phyloP scores from a whole-genome alignment of 2,797 vertebrate genomes.

The Hafferia zeledoni region DNA sequence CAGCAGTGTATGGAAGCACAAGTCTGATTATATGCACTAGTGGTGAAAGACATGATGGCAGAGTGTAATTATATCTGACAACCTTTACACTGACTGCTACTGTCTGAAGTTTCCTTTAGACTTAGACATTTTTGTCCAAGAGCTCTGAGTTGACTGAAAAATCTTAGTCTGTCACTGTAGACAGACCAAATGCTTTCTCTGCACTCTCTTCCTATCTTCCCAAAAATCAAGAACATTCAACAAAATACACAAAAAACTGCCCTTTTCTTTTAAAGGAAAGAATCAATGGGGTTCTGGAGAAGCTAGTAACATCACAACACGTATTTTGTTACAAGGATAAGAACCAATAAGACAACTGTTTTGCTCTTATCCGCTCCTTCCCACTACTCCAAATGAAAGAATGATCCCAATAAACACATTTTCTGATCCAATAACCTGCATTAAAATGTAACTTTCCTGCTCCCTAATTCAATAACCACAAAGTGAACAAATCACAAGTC shows the following conservation, averaged over 20 bases:
- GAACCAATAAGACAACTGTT: not conserved
- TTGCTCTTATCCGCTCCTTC: not conserved
- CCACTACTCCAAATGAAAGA: not conserved
- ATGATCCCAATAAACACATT: not conserved
- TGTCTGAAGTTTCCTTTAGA: not conserved
- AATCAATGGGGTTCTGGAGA: not conserved
- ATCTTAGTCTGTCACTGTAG: not conserved
- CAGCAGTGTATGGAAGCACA: not conserved
- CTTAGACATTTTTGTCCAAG: not conserved
- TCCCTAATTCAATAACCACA: not conserved
- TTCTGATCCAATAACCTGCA: not conserved
- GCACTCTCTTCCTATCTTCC: not conserved
- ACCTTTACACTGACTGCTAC: not conserved
- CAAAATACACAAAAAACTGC: not conserved
- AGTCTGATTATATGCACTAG: not conserved
- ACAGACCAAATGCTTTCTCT: not conserved
- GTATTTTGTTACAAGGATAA: not conserved
- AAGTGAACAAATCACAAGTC: not conserved
- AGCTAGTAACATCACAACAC: not conserved
- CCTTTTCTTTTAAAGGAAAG: not conserved
- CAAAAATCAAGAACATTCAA: not conserved
- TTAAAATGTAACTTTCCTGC: not conserved
- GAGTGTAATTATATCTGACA: not conserved
- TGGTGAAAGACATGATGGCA: fast-evolving
- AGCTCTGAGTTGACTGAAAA: not conserved